Base-by-base conservation (phyloP, 1,140 invertebrate genomes). In the Bicyclus anynana region DNA sequence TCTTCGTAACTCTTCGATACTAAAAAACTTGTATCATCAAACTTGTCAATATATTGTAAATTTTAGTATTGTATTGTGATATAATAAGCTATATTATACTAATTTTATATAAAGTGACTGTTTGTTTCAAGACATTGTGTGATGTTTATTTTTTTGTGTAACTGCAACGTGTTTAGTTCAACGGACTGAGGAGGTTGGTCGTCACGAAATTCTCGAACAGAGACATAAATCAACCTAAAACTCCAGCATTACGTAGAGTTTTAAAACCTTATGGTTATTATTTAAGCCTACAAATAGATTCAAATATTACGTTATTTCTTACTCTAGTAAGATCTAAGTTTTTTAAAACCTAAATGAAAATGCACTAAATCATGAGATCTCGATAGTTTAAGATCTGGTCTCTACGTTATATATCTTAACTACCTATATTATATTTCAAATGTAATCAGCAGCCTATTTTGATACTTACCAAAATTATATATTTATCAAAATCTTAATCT, bases 101-200 rank as follows among this genome's bases (percentile, higher is more conserved):
- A 71, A n/a, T n/a, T n/a, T n/a, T n/a, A n/a, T n/a, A 72, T 69
- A 69, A 68, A 80, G 80, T 84, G 80, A 72, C 62, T 53, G 23
- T 53, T 70, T 54, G 38, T 48, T 53, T 23, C 27, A 59, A 51
- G 49, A 72, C 53, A 55, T 62, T 58, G 71, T 66, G 81, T 73
- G 72, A 72, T 86, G 72, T 82, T 82, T 80, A 76, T 76, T 84
- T 85, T 77, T 84, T 80, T 86, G 84, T 87, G 80, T 79, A 80
- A 75, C 77, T 84, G 71, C 84, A 85, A 84, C 84, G 81, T 86
- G 84, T 84, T 83, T 87, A 80, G 84, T 87, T 87, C 84, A 86
- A 86, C 76, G 84, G 80, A 87, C 83, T 80, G 75, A 77, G 59
- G 70, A 85, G 84, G 83, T 87, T 82, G 83, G 83, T 84, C 77